Base-by-base conservation (phyloP, 2,888 invertebrate species). In the Melipona bicolor region DNA sequence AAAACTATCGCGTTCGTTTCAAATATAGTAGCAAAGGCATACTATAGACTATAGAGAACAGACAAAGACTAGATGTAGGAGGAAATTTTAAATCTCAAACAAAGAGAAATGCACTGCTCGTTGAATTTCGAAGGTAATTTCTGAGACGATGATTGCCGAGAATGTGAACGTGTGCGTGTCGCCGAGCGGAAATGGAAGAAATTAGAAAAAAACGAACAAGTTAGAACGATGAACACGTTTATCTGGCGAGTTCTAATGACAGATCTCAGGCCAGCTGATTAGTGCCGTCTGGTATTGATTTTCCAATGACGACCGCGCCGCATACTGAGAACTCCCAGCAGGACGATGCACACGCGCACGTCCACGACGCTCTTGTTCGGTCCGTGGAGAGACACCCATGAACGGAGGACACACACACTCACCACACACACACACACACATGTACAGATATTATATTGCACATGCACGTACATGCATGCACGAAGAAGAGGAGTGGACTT, bases 261-360 rank as follows among this genome's bases (percentile, higher is more conserved):
- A 91, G 91, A 91, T 93, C 92, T 92, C 91, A 87, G 91, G 88
- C 91, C 92, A 93, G 92, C 94, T 94, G 94, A 94, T 94, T 93
- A 94, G 93, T 92, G 90, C 90, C 91, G 93, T 92, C 92, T 92
- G 92, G 93, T 94, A 94, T 94, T 94, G 94, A 94, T 94, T 94
- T 94, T 93, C 89, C 92, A 92, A 93, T 92, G 92, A 93, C 90
- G 89, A 80, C 88, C 89, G 87, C 87, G 87, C 87, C 88, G 87
- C 91, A 87, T 87, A 88, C 89, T 86, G 86, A 87, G 84, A 87
- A 87, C 87, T 85, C 84, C 88, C 87, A 87, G 84, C 90, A 89
- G 88, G 85, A 88, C 79, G 84, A 88, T 84, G 87, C 89, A 90
- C 87, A 86, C 89, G 88, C 90, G 87, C 90, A 85, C 79, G 75